Percentiles rank a stretch among this genome's conserved stretches.
Conservation (phyloP, 2,113 vertebrate genomes). For the Elephantulus edwardii region DNA sequence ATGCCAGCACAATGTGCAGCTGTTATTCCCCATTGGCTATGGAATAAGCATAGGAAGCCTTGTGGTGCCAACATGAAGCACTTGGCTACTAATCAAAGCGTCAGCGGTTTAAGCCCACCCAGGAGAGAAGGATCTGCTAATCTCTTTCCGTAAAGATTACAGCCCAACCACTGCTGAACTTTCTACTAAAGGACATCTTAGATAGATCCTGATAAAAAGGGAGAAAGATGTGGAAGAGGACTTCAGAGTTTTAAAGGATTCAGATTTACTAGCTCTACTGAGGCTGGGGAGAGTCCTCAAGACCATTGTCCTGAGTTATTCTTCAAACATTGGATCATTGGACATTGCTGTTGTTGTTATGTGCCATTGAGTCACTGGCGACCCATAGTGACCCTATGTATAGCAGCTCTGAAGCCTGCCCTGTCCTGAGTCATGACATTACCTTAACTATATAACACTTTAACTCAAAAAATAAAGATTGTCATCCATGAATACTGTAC, state of each 20-base stretch:
- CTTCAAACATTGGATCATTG: background rate
- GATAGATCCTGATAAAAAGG: background rate
- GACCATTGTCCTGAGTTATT: background rate
- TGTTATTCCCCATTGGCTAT: background rate
- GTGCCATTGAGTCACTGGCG: too few species aligned
- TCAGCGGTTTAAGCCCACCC: background rate
- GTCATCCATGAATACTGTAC: background rate
- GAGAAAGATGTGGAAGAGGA: background rate
- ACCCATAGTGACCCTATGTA: too few species aligned
- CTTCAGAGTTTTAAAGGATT: background rate
- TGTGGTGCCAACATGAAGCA: background rate
- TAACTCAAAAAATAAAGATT: background rate
- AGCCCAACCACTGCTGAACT: background rate
- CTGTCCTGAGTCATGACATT: background rate
- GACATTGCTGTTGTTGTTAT: too few species aligned
- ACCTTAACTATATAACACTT: background rate
- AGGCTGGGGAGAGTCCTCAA: background rate
- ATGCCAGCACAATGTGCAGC: background rate
- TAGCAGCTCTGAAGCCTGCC: background rate
- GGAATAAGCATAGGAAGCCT: background rate
- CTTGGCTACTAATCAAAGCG: background rate
- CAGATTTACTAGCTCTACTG: background rate
- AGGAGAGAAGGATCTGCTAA: background rate
- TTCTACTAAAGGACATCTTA: background rate
- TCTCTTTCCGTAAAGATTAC: background rate